These are phyloP conservation scores for Adelosebastes latens DNA, from an alignment of 2,797 vertebrate genomes.

Conservation along the genomic window DNA sequence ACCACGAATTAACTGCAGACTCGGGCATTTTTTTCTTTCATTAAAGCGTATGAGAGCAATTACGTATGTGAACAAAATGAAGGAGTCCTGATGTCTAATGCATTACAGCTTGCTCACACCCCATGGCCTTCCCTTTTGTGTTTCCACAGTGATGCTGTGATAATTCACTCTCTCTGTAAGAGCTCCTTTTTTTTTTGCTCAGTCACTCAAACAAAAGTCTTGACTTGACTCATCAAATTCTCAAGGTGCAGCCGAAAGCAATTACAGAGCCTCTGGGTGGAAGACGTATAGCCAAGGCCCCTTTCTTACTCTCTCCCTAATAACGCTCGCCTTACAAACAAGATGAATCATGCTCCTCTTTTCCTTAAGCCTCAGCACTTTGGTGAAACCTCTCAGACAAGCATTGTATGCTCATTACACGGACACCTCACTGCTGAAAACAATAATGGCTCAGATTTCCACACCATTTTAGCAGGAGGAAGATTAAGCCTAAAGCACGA, in stretches of 20 bases:
- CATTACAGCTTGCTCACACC: constrained; percentile 23
- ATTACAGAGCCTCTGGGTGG: constrained; percentile 70
- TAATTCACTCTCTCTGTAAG: constrained; percentile 59
- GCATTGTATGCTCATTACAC: constrained; percentile 67
- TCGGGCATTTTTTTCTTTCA: not conserved
- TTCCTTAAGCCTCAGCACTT: constrained; percentile 77
- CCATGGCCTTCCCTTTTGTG: constrained; percentile 41
- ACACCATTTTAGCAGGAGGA: constrained; percentile 29
- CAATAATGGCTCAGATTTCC: constrained; percentile 65
- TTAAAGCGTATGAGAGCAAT: constrained; percentile 54
- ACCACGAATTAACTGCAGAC: constrained; percentile 9
- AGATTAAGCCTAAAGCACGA: constrained; percentile 29
- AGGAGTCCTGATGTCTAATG: constrained; percentile 44
- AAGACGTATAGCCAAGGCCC: constrained; percentile 64
- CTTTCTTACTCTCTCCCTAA: constrained; percentile 60
- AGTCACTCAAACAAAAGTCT: constrained; percentile 75
- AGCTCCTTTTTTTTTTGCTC: constrained; percentile 50
- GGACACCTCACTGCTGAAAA: constrained; percentile 53
- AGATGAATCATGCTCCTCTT: constrained; percentile 74
- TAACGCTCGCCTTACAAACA: constrained; percentile 78
- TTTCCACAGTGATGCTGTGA: constrained; percentile 49
- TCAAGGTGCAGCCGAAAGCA: constrained; percentile 79
- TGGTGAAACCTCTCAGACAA: constrained; percentile 57
- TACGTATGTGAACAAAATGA: constrained; percentile 35
- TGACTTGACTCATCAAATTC: constrained; percentile 78